These are phyloP conservation scores for Eudemis profundana DNA, from an alignment of 2,888 invertebrate species.

Conservation along the genomic window DNA sequence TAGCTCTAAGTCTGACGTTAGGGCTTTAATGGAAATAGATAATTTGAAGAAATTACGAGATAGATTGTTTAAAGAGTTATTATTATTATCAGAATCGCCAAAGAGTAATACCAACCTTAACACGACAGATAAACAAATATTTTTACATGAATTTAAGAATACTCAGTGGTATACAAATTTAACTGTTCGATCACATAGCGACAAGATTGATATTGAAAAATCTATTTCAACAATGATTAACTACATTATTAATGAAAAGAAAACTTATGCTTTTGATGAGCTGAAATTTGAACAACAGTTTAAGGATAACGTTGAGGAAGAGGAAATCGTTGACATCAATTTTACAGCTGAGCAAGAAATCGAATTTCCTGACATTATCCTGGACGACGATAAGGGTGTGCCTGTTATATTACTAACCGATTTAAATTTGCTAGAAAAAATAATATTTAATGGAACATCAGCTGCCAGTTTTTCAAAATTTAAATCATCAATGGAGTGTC, in stretches of 20 bases:
- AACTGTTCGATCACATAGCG: conserved; percentile 19
- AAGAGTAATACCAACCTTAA: conserved; percentile 44
- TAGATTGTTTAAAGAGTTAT: conserved; percentile 51
- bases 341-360: conserved; percentile 58
- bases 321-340: conserved; percentile 52
- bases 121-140: conserved; percentile 51
- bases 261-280: conserved; percentile 59
- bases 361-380: conserved; percentile 61
- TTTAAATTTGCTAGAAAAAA: conserved; percentile 56
- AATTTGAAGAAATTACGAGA: conserved; percentile 53
- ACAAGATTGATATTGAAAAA: conserved; percentile 56
- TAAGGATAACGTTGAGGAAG: conserved; percentile 49
- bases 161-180: conserved; percentile 55
- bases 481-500: conserved; percentile 57
- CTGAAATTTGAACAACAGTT: conserved; percentile 56
- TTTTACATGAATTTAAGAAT: conserved; percentile 49
- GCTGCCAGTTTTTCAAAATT: conserved; percentile 58
- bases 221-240: conserved; percentile 59
- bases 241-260: conserved; percentile 58
- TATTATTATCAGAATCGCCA: conserved; percentile 42
- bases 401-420: conserved; percentile 58
- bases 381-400: conserved; percentile 59
- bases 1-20: conserved; percentile 45
- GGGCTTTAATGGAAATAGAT: conserved; percentile 55
- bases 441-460: conserved; percentile 53